A percentile compares a stretch with the other conserved stretches of the same genome.
Conservation (phyloP, 2,797 vertebrate species). For the Trichosurus vulpecula region DNA sequence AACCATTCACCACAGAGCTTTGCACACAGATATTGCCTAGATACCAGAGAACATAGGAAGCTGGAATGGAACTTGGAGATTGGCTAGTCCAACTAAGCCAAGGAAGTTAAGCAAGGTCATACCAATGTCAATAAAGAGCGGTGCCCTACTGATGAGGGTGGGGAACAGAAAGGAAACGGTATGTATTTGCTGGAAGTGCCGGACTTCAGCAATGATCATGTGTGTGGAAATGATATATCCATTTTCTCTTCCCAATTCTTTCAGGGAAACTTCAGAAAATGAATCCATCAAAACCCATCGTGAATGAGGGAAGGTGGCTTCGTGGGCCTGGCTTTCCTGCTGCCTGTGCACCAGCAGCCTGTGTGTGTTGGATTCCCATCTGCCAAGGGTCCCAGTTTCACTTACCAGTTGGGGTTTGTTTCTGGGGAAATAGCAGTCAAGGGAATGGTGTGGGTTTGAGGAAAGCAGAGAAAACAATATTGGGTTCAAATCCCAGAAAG, state of each 20-base stretch:
- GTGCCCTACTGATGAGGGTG: not conserved
- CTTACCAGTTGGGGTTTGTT: not conserved
- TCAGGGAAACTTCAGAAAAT: slow-evolving; percentile 81
- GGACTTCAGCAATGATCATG: not conserved
- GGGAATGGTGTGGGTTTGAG: not conserved
- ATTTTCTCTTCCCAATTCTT: slow-evolving; percentile 23
- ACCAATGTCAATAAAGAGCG: not conserved
- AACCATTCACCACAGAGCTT: not conserved
- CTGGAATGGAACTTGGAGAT: not conserved
- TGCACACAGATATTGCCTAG: not conserved
- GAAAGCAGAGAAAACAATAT: not conserved
- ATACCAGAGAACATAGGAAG: not conserved
- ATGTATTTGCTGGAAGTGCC: not conserved
- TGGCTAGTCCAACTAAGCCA: not conserved
- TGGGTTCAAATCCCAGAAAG: not conserved
- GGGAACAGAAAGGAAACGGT: not conserved
- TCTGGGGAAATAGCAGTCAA: not conserved
- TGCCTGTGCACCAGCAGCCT: slow-evolving; percentile 32
- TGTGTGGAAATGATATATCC: not conserved
- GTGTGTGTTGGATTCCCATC: not conserved
- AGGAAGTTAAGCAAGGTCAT: not conserved
- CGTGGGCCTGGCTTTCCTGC: slow-evolving; percentile 46
- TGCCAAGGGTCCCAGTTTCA: not conserved
- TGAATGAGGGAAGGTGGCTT: slow-evolving; percentile 77
- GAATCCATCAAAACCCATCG: slow-evolving; percentile 83